Conservation (phyloP, 2,888 invertebrate species). For the Drymonia ruficornis region DNA sequence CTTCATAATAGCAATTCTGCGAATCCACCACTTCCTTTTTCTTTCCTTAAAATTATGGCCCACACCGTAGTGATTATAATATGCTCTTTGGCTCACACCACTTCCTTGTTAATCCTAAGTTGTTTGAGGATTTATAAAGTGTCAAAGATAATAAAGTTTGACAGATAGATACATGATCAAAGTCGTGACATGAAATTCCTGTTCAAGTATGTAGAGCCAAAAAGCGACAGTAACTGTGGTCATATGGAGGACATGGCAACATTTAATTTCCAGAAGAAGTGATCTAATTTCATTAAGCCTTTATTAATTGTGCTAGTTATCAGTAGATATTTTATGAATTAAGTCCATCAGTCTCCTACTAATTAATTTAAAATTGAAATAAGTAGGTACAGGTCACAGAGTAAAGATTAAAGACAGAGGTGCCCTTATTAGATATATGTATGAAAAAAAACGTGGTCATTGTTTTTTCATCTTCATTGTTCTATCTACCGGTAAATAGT, state of each 20-base stretch:
- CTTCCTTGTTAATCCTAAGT: neutral
- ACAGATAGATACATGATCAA: neutral
- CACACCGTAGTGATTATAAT: no score
- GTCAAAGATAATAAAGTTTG: slow-evolving; percentile 2
- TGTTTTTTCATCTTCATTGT: no score
- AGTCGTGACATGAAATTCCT: slow-evolving; percentile 1
- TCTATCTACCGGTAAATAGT: no score
- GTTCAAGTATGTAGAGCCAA: neutral
- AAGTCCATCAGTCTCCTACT: neutral
- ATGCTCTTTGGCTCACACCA: no score
- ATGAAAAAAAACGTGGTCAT: no score
- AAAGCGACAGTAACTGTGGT: slow-evolving; percentile 8
- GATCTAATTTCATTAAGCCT: slow-evolving; percentile 8
- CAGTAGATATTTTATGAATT: neutral
- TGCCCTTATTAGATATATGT: no score
- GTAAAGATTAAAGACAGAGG: no score
- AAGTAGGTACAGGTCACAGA: no score
- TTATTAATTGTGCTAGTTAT: neutral
- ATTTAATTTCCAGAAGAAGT: slow-evolving; percentile 13
- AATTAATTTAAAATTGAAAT: no score
- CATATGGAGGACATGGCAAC: neutral
- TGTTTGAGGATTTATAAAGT: slow-evolving; percentile 7
- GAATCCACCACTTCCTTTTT: no score
- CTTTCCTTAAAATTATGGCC: no score
- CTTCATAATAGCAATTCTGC: no score